Evolutionary conservation across 2,113 vertebrate genomes (phyloP).

Genomic region (Zeus faber): DNA sequence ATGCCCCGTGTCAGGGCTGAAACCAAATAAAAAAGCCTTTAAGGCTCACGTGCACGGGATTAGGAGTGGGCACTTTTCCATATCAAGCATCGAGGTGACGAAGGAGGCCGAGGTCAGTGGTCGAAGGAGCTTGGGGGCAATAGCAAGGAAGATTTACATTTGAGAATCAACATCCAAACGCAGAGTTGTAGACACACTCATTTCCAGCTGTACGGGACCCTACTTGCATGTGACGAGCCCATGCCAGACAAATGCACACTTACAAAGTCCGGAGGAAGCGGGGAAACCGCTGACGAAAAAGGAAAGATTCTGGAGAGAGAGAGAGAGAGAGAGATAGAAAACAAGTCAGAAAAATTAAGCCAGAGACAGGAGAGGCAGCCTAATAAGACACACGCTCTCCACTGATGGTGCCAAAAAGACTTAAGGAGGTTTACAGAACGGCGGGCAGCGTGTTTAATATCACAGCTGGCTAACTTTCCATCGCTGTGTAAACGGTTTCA

Average conservation of each 20-base stretch:
- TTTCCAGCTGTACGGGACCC: too few relatives aligned
- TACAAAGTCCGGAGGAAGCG: background rate
- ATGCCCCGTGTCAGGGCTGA: too few relatives aligned
- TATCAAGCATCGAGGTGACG: too few relatives aligned
- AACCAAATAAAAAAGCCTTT: too few relatives aligned
- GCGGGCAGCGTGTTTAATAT: conserved; percentile 24
- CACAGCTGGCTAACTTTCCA: conserved; percentile 27
- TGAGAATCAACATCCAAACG: too few relatives aligned
- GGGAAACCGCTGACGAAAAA: background rate
- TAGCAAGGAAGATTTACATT: too few relatives aligned
- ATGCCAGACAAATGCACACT: background rate
- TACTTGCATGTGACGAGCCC: too few relatives aligned
- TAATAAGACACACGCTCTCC: background rate
- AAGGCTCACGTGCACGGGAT: too few relatives aligned
- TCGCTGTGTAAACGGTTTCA: conserved; percentile 5
- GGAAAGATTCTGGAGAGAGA: background rate
- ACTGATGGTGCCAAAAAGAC: conserved; percentile 7
- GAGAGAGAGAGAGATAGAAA: background rate
- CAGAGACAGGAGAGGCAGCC: background rate
- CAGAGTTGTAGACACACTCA: too few relatives aligned
- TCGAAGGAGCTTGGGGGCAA: too few relatives aligned
- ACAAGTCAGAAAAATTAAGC: background rate
- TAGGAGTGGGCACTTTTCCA: too few relatives aligned
- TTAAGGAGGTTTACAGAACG: conserved; percentile 4
- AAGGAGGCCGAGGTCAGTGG: too few relatives aligned